Conservation (phyloP, 2,888 invertebrate genomes). For the Caradrina kadenii region DNA sequence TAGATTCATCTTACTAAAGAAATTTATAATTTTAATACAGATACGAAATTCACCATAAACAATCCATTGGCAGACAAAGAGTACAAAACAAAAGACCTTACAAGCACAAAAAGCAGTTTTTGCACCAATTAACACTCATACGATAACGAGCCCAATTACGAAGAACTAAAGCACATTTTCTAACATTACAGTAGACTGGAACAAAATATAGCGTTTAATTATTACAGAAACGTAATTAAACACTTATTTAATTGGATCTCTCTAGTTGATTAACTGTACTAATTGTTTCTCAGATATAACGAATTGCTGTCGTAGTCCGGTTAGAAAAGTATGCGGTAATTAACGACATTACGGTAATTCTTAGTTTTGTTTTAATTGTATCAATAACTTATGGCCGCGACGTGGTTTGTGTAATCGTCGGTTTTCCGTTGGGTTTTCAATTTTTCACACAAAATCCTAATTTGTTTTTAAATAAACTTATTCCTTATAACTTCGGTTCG, state of each 20-base stretch:
- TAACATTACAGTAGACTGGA: constrained; percentile 13
- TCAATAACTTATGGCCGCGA: not conserved
- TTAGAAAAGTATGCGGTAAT: constrained; percentile 59
- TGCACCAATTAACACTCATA: constrained; percentile 30
- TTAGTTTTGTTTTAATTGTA: constrained; percentile 44
- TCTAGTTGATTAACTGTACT: constrained; percentile 73
- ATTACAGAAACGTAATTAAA: constrained; percentile 80
- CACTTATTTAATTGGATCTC: constrained; percentile 79
- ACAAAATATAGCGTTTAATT: constrained; percentile 73
- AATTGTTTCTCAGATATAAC: constrained; percentile 73
- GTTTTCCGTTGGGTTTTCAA: no score
- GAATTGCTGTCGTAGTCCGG: constrained; percentile 64
- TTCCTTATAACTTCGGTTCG: no score
- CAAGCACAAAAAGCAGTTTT: constrained; percentile 46
- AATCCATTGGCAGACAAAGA: constrained; percentile 14
- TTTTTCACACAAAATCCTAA: no score
- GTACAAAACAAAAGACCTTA: constrained; percentile 37
- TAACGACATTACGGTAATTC: constrained; percentile 58
- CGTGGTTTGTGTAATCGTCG: no score
- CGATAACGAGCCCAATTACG: constrained; percentile 32
- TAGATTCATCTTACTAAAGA: no score
- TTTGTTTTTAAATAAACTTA: no score
- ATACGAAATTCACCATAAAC: constrained; percentile 21
- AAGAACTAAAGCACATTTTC: constrained; percentile 34
- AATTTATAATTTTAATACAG: no score